These are phyloP conservation scores for Uloborus diversus DNA, from an alignment of 1,140 invertebrate genomes.

Conservation along the genomic window DNA sequence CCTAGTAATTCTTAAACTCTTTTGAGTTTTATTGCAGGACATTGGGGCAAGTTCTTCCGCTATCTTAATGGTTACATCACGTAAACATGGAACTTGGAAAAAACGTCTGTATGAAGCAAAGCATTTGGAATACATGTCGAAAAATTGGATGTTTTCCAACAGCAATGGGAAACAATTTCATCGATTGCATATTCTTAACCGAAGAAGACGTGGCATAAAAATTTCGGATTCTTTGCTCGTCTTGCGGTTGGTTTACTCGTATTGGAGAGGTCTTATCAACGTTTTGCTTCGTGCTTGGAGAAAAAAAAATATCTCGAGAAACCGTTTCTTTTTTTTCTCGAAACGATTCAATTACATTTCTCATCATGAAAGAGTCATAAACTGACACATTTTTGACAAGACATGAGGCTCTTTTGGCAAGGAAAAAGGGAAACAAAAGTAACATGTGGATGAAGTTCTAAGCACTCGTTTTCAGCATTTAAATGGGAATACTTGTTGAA, in stretches of 20 bases:
- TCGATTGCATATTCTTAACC: constrained; percentile 46
- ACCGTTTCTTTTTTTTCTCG: constrained; percentile 8
- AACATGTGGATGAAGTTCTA: too few species aligned
- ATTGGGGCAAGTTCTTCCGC: constrained; percentile 27
- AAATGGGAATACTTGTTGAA: background rate
- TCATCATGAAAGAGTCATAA: constrained; percentile 32
- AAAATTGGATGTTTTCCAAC: constrained; percentile 49
- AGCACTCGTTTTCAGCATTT: background rate
- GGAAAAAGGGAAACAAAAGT: too few species aligned
- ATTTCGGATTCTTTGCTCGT: constrained; percentile 32
- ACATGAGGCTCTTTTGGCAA: background rate
- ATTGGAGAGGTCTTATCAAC: constrained; percentile 40
- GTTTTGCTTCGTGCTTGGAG: constrained; percentile 8
- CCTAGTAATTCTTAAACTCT: constrained; percentile 54
- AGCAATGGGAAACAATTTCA: constrained; percentile 33
- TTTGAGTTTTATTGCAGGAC: constrained; percentile 51
- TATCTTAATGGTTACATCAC: constrained; percentile 53
- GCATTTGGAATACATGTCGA: constrained; percentile 44
- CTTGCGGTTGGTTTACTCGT: constrained; percentile 5
- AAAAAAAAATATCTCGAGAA: constrained; percentile 1
- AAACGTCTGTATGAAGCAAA: constrained; percentile 39
- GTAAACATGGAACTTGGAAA: constrained; percentile 50
- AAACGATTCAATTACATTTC: constrained; percentile 53
- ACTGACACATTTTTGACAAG: constrained; percentile 54
- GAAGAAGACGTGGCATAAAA: constrained; percentile 29